Evolutionary conservation across 2,113 vertebrate species (phyloP), one percentile per base, ranked within the genome.

Genomic region (Columba livia): DNA sequence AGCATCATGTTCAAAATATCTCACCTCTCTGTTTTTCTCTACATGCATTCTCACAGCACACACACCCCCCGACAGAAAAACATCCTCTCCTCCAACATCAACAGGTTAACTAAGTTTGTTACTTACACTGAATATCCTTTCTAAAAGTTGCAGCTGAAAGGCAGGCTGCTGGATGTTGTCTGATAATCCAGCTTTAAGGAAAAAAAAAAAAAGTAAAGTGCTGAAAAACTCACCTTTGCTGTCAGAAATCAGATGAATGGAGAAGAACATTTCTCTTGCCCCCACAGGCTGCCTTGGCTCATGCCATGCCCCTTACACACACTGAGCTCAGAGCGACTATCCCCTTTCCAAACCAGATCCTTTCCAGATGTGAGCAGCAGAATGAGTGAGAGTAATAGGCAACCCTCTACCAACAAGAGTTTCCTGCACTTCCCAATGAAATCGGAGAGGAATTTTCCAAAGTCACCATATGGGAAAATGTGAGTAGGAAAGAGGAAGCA

Each of bases 331-430:
- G 79, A 93, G 91, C 1, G 7, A 96, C 85, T 94, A 88, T 94
- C 97, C 94, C 73, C 93, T 97, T 96, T 96, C 97, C 96, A 92
- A 94, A 96, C 72, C 94, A 97, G 98, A 98, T 97, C 97, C 98
- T 98, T 97, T 98, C 98, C 98, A 99, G 98, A 99, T 99, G 98
- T 99, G 94, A 97, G 95, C 93, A 88, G 95, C 87, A 95, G 88
- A 95, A 94, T 28, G 67, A 74, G 90, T 88, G 91, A 79, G 89
- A 96, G 95, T 61, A 96, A 96, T 25, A 97, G 95, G 93, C 97
- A 97, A 93, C 92, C 69, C 92, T 96, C 96, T 97, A 96, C 98
- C 98, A 98, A 93, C 95, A 83, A 97, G 97, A 97, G 97, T 98
- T 98, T 98, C 96, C 98, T 97, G 95, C 93, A 83, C 95, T 98